Evolutionary conservation across 2,113 vertebrate genomes (phyloP), one percentile per base, ranked within the genome.

Genomic region (Pontoporia blainvillei): DNA sequence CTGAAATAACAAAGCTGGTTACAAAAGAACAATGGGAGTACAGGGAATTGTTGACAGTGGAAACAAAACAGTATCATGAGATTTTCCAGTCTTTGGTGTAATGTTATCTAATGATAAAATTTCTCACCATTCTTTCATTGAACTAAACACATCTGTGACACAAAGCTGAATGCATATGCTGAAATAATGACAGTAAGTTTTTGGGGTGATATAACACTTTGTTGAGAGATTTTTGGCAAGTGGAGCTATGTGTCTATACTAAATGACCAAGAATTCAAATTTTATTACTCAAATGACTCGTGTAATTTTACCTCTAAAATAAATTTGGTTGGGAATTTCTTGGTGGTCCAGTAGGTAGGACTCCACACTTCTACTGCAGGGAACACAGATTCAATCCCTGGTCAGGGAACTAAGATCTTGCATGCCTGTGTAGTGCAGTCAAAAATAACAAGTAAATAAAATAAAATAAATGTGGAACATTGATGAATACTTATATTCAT

Each of bases 1-100:
- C 98, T 98, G 98, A 98, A 98, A 98, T 97, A 98, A 98, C 97
- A 98, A 95, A 78, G 36, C 79, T 90, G 21, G 64, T 52, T 73
- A 84, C 61, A 72, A 67, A 92, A 97, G 90, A 98, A 98, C 98
- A 98, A 97, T 97, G 84, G 82, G 54, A 85, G 52, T 46, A 84
- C 90, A 90, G 75, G 81, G 72, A 76, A 96, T 93, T 98, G 97
- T 95, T 98, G 97, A 98, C 96, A 96, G 41, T 98, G 96, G 94
- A 97, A 98, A 96, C 78, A 96, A 96, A 97, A 95, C 78, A 95
- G 66, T 66, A 62, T 71, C 88, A 91, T 86, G 36, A 97, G 59
- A 93, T 97, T 98, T 98, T 97, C 95, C 89, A 94, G n/a, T 72
- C 72, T 78, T n/a, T 81, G 87, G n/a, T 52, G 36, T 94, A 97